Conservation (phyloP, 2,797 vertebrate species). For the Phalanger gymnotis region DNA sequence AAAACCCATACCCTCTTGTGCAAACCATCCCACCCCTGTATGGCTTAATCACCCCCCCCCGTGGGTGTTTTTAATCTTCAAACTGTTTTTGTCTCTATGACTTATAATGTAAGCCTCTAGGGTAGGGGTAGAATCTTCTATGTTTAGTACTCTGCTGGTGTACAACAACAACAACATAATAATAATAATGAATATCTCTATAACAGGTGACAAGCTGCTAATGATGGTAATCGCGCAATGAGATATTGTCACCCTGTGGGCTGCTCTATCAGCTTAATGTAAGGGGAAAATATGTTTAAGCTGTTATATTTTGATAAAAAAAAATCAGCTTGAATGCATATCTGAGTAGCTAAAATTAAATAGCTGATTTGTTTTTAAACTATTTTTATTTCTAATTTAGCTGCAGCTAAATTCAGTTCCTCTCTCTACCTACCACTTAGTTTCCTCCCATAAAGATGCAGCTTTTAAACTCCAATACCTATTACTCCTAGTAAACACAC, state of each 20-base stretch:
- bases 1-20: conserved; percentile 29
- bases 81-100: conserved; percentile 35
- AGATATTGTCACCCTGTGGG: conserved; percentile 52
- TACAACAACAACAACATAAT: conserved; percentile 13
- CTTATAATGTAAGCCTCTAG: conserved; percentile 13
- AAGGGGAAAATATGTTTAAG: conserved; percentile 41
- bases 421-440: conserved; percentile 58
- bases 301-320: conserved; percentile 67
- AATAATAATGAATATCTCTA: conserved; percentile 37
- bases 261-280: conserved; percentile 58
- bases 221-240: conserved; percentile 54
- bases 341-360: conserved; percentile 72
- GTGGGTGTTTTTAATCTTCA: conserved; percentile 33
- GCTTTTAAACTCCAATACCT: conserved; percentile 35
- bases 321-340: conserved; percentile 69
- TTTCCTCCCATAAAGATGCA: conserved; percentile 54
- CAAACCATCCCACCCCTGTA: not conserved
- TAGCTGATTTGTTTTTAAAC: conserved; percentile 70
- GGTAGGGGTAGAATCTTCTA: not conserved
- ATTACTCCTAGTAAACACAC: conserved; percentile 20
- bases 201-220: conserved; percentile 61
- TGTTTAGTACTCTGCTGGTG: not conserved
- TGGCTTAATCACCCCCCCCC: not conserved
- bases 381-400: conserved; percentile 60
- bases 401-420: conserved; percentile 60